These are phyloP conservation scores for Athene cunicularia DNA, from an alignment of 2,113 vertebrate species.

Conservation along the genomic window DNA sequence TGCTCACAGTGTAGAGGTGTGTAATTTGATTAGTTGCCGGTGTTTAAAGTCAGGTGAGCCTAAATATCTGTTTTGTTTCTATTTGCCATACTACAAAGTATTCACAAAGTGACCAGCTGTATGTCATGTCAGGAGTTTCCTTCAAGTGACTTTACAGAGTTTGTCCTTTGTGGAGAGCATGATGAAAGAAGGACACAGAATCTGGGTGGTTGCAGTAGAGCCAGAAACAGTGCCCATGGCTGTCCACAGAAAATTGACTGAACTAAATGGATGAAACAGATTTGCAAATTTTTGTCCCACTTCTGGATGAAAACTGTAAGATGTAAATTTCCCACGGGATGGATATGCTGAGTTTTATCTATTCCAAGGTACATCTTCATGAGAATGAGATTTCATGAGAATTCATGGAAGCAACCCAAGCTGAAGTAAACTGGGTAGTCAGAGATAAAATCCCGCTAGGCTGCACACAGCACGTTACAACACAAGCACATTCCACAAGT, in stretches of 20 bases:
- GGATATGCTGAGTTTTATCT: background rate
- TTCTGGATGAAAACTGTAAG: background rate
- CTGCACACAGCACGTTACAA: background rate
- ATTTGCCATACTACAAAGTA: background rate
- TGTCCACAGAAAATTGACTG: background rate
- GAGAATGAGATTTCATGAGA: background rate
- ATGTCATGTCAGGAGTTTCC: background rate
- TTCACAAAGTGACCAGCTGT: background rate
- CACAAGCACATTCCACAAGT: background rate
- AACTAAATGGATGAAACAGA: background rate
- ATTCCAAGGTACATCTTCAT: background rate
- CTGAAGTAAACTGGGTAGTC: background rate
- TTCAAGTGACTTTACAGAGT: background rate
- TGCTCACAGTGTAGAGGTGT: accelerated
- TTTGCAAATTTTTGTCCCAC: background rate
- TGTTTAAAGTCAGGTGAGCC: background rate
- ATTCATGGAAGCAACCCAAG: background rate
- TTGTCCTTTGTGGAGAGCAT: accelerated
- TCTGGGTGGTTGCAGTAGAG: background rate
- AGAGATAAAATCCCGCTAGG: background rate
- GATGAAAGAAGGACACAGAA: background rate
- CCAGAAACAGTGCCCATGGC: accelerated
- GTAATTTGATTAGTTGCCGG: background rate
- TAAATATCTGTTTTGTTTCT: background rate
- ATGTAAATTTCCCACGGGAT: background rate